Base-by-base conservation (phyloP, 2,797 vertebrate species). In the Cynopterus sphinx region DNA sequence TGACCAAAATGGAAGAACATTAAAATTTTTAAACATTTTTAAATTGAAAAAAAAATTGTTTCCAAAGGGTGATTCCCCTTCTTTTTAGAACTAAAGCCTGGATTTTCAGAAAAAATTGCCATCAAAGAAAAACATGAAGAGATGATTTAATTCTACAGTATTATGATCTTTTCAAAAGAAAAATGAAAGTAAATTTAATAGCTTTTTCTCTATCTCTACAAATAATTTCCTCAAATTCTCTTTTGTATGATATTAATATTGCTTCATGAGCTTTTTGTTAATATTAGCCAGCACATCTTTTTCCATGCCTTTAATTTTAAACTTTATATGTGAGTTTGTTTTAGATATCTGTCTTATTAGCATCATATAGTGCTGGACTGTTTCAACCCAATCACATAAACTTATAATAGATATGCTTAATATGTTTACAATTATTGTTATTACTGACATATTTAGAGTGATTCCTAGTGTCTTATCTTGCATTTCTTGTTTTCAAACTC, bases 11-110 rank as follows among this genome's bases (percentile, higher is more conserved):
- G 33, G 41, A 19, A 33, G 53, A 39, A 78, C 28, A 73, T 39
- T 90, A 77, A 81, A 94, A 85, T 59, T 84, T 90, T 81, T 86
- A 11, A 59, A 73, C 13, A 61, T 79, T 90, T 90, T 77, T 73
- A 46, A 81, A 4, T 53, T 28, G 26, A 92, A 84, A 33, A 89
- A 83, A 85, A 67, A 75, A 36, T 43, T 75, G 57, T 94, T 96
- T 79, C 46, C 65, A 71, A 81, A 81, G 9, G 3, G 9, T 68
- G 2, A 79, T 74, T 74, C 36, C 53, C 39, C 31, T 88, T 91
- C 15, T 53, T 90, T 81, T 91, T 57, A 67, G 1, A 83, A 61
- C 15, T 59, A 7, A 73, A 77, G 31, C 49, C 39, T 83, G 41
- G 75, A 81, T 59, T 88, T 87, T 88, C 41, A 90, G 46, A 90